These are phyloP conservation scores for Drymonia ruficornis DNA, from an alignment of 2,888 invertebrate genomes.

Conservation along the genomic window DNA sequence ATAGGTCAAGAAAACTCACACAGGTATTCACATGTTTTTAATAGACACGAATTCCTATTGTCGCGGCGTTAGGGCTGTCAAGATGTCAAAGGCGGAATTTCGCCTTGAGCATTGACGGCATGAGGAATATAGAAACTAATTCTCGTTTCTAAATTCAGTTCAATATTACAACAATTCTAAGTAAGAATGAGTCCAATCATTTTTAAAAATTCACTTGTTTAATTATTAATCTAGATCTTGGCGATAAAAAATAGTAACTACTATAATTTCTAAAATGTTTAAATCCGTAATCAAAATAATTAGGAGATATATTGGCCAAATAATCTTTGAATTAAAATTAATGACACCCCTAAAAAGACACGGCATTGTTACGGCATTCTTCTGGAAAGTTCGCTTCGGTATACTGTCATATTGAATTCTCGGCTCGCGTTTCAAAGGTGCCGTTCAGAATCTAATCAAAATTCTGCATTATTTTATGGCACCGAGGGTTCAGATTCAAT, in stretches of 20 bases:
- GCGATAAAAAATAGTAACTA: no score
- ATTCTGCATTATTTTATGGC: constrained; percentile 10
- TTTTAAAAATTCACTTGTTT: no score
- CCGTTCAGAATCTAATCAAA: constrained; percentile 1
- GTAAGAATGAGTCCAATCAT: no score
- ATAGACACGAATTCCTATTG: constrained; percentile 57
- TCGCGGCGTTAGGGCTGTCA: constrained; percentile 37
- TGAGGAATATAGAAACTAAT: background rate
- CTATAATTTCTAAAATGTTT: no score
- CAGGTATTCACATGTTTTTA: constrained; percentile 58
- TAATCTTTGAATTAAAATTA: background rate
- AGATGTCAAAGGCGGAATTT: constrained; percentile 23
- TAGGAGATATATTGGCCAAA: background rate
- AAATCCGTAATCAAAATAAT: no score
- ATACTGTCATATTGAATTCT: constrained; percentile 3
- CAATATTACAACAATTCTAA: no score
- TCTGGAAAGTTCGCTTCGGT: constrained; percentile 9
- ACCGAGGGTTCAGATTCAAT: constrained; percentile 13
- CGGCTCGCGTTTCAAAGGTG: background rate
- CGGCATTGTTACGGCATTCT: constrained; percentile 18
- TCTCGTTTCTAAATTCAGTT: no score
- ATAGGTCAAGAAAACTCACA: constrained; percentile 52
- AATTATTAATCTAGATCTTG: no score
- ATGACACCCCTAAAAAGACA: constrained; percentile 18
- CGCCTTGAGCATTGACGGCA: constrained; percentile 11